Evolutionary conservation across 2,888 invertebrate species (phyloP), one percentile per base, ranked within the genome.

Genomic region (Netelia virgata): DNA sequence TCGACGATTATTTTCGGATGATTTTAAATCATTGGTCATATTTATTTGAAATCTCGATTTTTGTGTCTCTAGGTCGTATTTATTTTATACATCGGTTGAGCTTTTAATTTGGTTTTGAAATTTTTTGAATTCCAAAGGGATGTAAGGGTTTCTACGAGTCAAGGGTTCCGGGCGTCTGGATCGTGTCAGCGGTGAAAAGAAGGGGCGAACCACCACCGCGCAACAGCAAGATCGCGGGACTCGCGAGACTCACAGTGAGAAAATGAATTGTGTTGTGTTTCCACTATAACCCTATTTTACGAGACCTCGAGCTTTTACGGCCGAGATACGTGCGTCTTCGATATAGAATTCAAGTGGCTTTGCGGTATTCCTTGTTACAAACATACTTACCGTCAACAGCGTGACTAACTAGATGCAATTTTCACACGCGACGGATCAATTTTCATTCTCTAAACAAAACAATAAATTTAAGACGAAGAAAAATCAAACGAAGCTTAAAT

Each of bases 81-180:
- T 28, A 28, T 28, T 28, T 28, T 3, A 28, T 28, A 3, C 28
- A 50, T 50, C 14, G 23, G 3, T 0, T 3, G 55, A 55, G 1
- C 6, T 55, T 55, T n/a, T 55, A 55, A 18, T 55, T 16, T 50
- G 47, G 16, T 9, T 14, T 47, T 18, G 9, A 63, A 63, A 64
- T 11, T 36, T 41, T 41, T 64, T 59, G 79, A 83, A 76, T 82
- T 55, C 59, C 69, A 75, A 6, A 18, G 50, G 69, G 16, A 11
- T 18, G 41, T 16, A 47, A 28, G 66, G 61, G 47, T 53, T 80
- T 69, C 53, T 47, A 72, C 74, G 76, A 86, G 87, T 91, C 88
- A 90, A 92, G 91, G 91, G 90, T 89, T 90, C 84, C 84, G 90
- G 86, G 90, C 86, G 87, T 92, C 92, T 92, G 92, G 92, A 89